These are phyloP conservation scores for Irena cyanogastra DNA, from an alignment of 2,113 vertebrate species.

Conservation along the genomic window DNA sequence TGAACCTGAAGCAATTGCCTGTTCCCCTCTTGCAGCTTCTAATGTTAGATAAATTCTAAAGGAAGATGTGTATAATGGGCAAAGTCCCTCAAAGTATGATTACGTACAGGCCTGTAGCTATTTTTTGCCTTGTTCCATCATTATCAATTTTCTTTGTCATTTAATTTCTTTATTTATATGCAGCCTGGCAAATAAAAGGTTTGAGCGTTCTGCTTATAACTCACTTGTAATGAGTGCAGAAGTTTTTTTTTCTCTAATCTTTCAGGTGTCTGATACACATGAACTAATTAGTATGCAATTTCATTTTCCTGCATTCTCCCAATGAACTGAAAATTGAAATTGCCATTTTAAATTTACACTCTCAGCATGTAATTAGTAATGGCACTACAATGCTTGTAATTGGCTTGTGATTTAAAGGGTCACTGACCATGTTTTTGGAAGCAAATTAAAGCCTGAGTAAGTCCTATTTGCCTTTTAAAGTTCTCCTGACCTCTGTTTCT, in stretches of 20 bases:
- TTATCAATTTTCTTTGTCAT: conserved; percentile 49
- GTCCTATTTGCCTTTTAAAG: conserved; percentile 17
- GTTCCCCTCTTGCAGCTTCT: background rate
- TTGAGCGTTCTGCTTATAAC: conserved; percentile 50
- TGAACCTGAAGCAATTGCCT: background rate
- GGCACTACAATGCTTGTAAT: conserved; percentile 54
- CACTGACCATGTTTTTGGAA: conserved; percentile 48
- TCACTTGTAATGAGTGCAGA: conserved; percentile 43
- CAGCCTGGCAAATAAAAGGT: conserved; percentile 35
- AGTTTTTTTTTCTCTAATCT: conserved; percentile 23
- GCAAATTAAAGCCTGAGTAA: conserved; percentile 41
- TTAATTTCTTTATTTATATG: conserved; percentile 64
- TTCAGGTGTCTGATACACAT: conserved; percentile 56
- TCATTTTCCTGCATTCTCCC: conserved; percentile 60
- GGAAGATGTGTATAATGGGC: background rate
- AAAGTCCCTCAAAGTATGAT: background rate
- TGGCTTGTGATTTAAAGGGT: conserved; percentile 63
- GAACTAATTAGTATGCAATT: conserved; percentile 65
- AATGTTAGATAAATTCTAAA: background rate
- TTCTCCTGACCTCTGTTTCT: conserved; percentile 46
- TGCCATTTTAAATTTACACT: conserved; percentile 65
- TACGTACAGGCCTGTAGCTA: background rate
- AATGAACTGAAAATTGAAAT: conserved; percentile 70
- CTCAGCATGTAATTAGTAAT: conserved; percentile 64
- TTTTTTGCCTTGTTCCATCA: conserved; percentile 29